Percentiles rank a stretch among this genome's conserved stretches.
Conservation (phyloP, 2,888 invertebrate species). For the Eilema depressum region DNA sequence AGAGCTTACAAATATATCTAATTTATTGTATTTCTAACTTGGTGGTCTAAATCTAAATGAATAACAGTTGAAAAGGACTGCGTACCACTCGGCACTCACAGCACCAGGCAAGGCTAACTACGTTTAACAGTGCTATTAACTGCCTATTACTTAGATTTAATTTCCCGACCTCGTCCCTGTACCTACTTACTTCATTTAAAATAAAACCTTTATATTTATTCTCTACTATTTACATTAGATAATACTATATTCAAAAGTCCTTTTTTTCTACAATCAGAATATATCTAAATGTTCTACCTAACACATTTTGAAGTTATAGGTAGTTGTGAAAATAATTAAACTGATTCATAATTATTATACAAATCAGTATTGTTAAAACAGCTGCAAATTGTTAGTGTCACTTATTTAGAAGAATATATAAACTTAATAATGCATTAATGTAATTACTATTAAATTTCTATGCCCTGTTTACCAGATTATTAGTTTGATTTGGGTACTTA, state of each 20-base stretch:
- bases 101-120: neutral
- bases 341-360: no score
- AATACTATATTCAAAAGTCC: neutral
- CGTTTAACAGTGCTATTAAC: neutral
- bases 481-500: no score
- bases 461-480: no score
- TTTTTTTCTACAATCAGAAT: neutral
- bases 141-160: neutral
- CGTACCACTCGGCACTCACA: neutral
- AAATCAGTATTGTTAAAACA: no score
- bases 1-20: neutral
- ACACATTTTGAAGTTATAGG: neutral
- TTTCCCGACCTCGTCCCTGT: neutral
- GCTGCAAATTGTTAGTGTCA: no score
- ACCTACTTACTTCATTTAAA: neutral
- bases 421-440: no score
- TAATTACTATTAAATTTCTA: no score
- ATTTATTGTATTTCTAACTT: neutral
- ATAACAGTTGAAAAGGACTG: neutral
- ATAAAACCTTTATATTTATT: neutral
- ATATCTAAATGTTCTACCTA: neutral
- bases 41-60: neutral
- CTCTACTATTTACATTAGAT: neutral
- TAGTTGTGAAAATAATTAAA: neutral
- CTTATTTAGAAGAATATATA: no score